Conservation (phyloP, 2,888 invertebrate genomes). For the Lissocephala sabroskyi region DNA sequence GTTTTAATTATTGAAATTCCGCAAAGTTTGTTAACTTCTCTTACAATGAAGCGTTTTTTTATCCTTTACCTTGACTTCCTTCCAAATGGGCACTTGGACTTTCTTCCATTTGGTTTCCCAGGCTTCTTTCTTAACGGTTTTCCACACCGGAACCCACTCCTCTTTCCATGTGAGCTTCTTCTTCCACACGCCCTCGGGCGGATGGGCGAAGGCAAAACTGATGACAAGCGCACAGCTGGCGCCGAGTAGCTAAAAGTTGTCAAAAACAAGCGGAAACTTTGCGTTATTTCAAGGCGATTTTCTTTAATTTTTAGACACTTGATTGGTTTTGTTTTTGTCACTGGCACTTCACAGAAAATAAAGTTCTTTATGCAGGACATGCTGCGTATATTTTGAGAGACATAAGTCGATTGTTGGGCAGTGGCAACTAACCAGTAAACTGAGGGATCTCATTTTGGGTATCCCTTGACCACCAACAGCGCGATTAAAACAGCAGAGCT, state of each 20-base stretch:
- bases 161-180: slow-evolving; percentile 89
- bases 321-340: not conserved
- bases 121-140: slow-evolving; percentile 81
- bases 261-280: too few species aligned
- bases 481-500: slow-evolving; percentile 66
- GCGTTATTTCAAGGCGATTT: too few species aligned
- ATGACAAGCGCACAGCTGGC: slow-evolving; percentile 68
- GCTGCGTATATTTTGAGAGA: not conserved
- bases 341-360: not conserved
- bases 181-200: slow-evolving; percentile 83
- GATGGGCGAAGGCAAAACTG: slow-evolving; percentile 68
- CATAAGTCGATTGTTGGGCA: not conserved
- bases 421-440: slow-evolving; percentile 70
- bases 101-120: slow-evolving; percentile 87
- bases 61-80: slow-evolving; percentile 73
- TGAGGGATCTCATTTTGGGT: slow-evolving; percentile 72
- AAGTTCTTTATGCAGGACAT: too few species aligned
- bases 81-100: slow-evolving; percentile 83
- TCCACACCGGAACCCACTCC: slow-evolving; percentile 81
- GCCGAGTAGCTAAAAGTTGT: slow-evolving; percentile 62
- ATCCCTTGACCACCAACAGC: slow-evolving; percentile 67
- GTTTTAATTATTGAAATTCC: not conserved
- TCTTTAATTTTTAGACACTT: not conserved
- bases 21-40: not conserved
- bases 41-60: not conserved